phyloP scores from a whole-genome alignment of 1,140 invertebrate species.

The Eufriesea mexicana region DNA sequence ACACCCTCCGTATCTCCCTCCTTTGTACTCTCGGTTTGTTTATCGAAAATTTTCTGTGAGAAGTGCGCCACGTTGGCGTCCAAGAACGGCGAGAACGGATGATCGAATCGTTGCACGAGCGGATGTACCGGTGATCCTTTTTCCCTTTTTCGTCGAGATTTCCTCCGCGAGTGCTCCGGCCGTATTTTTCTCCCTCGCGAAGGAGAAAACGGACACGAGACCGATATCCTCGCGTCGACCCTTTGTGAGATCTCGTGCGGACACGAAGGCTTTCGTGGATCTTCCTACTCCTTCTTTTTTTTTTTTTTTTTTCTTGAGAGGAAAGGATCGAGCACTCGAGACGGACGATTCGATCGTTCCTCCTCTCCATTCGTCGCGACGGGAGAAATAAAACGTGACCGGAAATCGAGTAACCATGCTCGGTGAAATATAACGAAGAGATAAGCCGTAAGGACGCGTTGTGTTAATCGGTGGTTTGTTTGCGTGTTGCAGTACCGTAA shows the following conservation, averaged over 20 bases:
- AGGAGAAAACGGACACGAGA: no score
- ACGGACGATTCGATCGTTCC: slow-evolving; percentile 6
- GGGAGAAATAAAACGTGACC: background rate
- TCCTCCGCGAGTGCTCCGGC: no score
- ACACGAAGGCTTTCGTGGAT: no score
- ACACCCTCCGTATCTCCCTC: background rate
- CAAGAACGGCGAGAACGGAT: background rate
- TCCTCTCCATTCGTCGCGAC: no score
- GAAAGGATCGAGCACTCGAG: background rate
- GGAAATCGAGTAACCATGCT: background rate
- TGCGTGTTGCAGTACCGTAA: slow-evolving; percentile 77
- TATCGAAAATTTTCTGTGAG: background rate
- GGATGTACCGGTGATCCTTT: background rate
- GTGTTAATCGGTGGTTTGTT: slow-evolving; percentile 53
- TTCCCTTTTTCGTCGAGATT: background rate
- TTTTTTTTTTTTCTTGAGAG: background rate
- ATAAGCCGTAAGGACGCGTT: background rate
- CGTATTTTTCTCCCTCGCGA: no score
- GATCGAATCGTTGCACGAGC: slow-evolving; percentile 23
- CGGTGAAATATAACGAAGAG: background rate
- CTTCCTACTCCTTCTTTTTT: background rate
- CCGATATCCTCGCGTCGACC: no score
- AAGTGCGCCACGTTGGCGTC: background rate
- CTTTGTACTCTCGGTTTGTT: background rate
- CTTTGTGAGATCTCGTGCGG: no score